phyloP scores from a whole-genome alignment of 2,797 vertebrate genomes.

The Buceros bicornis region DNA sequence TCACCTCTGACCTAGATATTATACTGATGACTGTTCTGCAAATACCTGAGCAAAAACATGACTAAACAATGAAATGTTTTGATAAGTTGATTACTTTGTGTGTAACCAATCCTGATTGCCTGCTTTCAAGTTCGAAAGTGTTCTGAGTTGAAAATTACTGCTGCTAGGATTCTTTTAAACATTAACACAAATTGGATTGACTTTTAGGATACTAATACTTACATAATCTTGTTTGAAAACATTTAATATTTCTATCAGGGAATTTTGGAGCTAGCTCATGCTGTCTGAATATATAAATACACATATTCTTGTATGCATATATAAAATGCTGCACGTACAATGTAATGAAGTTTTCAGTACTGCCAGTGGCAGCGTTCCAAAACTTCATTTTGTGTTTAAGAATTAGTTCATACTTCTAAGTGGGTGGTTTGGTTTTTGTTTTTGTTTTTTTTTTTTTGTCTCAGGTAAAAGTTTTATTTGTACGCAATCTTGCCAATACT shows the following conservation, averaged over 20 bases:
- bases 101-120: neutral
- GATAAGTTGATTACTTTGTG: slow-evolving; percentile 10
- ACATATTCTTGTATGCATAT: neutral
- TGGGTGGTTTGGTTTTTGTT: too few species aligned
- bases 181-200: neutral
- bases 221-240: neutral
- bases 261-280: neutral
- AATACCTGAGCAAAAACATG: slow-evolving; percentile 7
- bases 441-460: neutral
- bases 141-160: neutral
- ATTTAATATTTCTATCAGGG: neutral
- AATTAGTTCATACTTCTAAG: neutral
- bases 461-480: slow-evolving; percentile 97
- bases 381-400: neutral
- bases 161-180: neutral
- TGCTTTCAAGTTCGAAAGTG: neutral
- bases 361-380: neutral
- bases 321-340: neutral
- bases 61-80: slow-evolving; percentile 24
- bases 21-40: slow-evolving; percentile 23
- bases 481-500: slow-evolving; percentile 93
- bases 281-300: neutral
- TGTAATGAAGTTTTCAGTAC: neutral
- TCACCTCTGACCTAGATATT: slow-evolving; percentile 55
- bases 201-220: neutral